Base-by-base conservation (phyloP, 2,888 invertebrate genomes). In the Dicyrtoma fusca region DNA sequence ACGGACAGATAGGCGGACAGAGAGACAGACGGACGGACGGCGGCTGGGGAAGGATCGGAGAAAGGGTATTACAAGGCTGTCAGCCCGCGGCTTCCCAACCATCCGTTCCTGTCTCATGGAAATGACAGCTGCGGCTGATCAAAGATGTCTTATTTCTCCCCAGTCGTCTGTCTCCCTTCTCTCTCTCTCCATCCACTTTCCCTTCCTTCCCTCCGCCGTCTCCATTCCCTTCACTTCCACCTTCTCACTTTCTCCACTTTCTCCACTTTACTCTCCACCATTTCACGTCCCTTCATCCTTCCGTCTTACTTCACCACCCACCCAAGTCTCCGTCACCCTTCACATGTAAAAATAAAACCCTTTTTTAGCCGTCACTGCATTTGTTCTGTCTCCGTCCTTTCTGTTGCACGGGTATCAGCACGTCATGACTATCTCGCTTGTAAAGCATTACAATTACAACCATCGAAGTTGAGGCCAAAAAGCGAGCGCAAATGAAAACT, bases 91-190 rank as follows among this genome's bases (percentile, higher is more conserved):
- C 70, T 71, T 70, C 61, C 61, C 26, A 64, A 49, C 49, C 74
- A 70, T 74, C 71, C 69, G 65, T 74, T 70, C 55, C 70, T 71
- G 74, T 74, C 74, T 65, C 62, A 21, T 72, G 74, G 62, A 70
- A 66, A 74, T 74, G 73, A 73, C 73, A 73, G 74, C 64, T 74
- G 74, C 70, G 74, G 74, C 62, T 71, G 70, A 74, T 74, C 74
- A 74, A 74, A 74, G 70, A 66, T 34, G 45, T 74, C 73, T 69
- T 73, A 64, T 59, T 61, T 49, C 25, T 25, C 57, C 49, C 63
- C 19, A 21, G 51, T 21, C 59, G 13, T 17, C 42, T 34, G 34
- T 34, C 42, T 51, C 51, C 13, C 68, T 44, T 26, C 11, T 13
- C 42, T 25, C 17, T 5, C 17, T 5, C 44, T 55, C 23, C 42